These are phyloP conservation scores for Drosophila yooni DNA, from an alignment of 2,888 invertebrate genomes.

Conservation along the genomic window DNA sequence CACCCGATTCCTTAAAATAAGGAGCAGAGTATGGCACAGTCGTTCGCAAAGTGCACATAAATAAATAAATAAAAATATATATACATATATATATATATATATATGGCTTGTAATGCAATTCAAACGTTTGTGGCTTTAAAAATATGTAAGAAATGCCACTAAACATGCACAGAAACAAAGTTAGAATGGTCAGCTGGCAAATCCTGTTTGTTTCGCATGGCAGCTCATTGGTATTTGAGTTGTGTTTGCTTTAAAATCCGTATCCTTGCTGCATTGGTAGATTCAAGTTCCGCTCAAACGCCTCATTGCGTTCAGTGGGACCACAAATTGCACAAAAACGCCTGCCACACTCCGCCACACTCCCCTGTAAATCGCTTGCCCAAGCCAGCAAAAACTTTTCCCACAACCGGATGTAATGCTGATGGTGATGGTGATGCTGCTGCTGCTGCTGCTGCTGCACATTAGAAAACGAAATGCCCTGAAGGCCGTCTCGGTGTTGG, in stretches of 20 bases:
- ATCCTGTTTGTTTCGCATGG: background rate
- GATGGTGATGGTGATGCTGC: constrained; percentile 19
- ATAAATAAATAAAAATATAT: background rate
- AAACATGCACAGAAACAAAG: background rate
- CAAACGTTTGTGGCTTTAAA: background rate
- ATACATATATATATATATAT: background rate
- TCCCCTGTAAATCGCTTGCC: background rate
- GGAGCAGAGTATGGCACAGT: background rate
- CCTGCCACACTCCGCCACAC: background rate
- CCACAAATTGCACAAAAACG: constrained; percentile 53
- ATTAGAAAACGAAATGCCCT: constrained; percentile 48
- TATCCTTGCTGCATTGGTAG: constrained; percentile 54
- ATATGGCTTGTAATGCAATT: background rate
- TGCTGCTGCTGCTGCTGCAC: constrained; percentile 32
- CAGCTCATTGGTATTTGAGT: constrained; percentile 57
- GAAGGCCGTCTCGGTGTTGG: constrained; percentile 21
- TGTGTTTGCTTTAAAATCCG: constrained; percentile 44
- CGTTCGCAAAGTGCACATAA: background rate
- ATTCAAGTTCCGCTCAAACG: constrained; percentile 63
- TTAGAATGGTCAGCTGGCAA: background rate
- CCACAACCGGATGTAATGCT: constrained; percentile 42
- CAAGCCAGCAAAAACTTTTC: constrained; percentile 26
- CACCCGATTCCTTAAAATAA: background rate
- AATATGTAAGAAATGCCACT: background rate
- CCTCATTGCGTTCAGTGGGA: constrained; percentile 37